A percentile compares a stretch with the other conserved stretches of the same genome.
Conservation (phyloP, 2,113 vertebrate species). For the Ochotona curzoniae region DNA sequence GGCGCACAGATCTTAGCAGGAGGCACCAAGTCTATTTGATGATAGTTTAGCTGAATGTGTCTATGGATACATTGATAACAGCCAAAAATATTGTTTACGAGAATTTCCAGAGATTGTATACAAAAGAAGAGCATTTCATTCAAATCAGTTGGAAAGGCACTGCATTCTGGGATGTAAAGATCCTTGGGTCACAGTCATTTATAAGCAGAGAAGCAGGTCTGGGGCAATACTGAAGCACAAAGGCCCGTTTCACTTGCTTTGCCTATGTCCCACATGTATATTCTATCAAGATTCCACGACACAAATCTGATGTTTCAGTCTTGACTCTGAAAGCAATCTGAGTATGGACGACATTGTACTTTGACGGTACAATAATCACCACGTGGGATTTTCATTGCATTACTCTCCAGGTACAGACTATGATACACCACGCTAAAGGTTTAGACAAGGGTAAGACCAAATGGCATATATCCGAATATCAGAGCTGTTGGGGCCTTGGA, state of each 20-base stretch:
- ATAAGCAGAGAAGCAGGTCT: background rate
- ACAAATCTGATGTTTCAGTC: constrained; percentile 48
- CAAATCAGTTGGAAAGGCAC: background rate
- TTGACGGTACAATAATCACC: background rate
- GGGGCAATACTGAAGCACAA: background rate
- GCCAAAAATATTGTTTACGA: background rate
- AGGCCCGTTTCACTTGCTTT: background rate
- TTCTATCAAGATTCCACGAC: constrained; percentile 1
- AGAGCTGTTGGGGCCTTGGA: background rate
- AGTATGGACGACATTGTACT: background rate
- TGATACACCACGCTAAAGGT: background rate
- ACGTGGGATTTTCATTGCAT: background rate
- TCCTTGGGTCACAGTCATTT: background rate
- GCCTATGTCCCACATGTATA: background rate
- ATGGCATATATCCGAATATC: background rate
- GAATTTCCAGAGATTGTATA: background rate
- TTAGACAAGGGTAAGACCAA: background rate
- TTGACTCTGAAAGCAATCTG: constrained; percentile 25
- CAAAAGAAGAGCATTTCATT: background rate
- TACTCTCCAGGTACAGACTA: background rate
- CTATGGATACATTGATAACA: background rate
- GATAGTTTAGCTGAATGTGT: background rate
- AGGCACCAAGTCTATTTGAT: background rate
- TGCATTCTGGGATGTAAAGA: background rate
- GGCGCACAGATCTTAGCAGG: background rate